Evolutionary conservation across 2,113 vertebrate genomes (phyloP).

Genomic region (Malurus alboscapulatus): DNA sequence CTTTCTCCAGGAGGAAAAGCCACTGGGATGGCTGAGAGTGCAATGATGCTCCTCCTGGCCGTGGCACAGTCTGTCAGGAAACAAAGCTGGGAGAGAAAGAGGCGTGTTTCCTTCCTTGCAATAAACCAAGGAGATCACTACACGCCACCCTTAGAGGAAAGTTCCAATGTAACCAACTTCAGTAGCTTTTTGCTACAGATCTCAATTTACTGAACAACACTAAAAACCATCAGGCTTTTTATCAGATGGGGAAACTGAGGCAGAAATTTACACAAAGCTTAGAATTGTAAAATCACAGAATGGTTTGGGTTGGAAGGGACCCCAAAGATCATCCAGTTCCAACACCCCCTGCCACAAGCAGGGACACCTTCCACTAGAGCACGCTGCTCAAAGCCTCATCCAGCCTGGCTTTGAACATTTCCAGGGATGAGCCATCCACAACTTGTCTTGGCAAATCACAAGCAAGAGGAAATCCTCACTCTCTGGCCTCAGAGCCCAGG

Average conservation of each 20-base stretch:
- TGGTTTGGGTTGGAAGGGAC: not conserved
- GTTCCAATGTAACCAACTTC: not conserved
- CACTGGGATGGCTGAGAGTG: not conserved
- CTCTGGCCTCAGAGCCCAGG: not conserved
- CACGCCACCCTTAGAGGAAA: not conserved
- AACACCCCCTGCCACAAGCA: accelerated
- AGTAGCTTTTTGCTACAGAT: not conserved
- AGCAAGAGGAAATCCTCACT: not conserved
- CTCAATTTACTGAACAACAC: not conserved
- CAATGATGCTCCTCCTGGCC: not conserved
- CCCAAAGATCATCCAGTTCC: not conserved
- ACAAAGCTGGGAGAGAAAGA: not conserved
- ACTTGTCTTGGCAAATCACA: not conserved
- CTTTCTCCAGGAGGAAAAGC: not conserved
- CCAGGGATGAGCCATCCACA: not conserved
- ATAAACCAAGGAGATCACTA: not conserved
- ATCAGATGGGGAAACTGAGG: not conserved
- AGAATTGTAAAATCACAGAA: not conserved
- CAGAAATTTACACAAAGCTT: not conserved
- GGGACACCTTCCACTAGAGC: not conserved
- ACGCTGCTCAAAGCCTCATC: not conserved
- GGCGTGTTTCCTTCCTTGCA: not conserved
- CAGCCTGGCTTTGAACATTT: not conserved
- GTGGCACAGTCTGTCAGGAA: not conserved
- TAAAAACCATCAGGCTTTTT: not conserved